phyloP scores from a whole-genome alignment of 2,888 invertebrate species.

The Mechanitis messenoides region DNA sequence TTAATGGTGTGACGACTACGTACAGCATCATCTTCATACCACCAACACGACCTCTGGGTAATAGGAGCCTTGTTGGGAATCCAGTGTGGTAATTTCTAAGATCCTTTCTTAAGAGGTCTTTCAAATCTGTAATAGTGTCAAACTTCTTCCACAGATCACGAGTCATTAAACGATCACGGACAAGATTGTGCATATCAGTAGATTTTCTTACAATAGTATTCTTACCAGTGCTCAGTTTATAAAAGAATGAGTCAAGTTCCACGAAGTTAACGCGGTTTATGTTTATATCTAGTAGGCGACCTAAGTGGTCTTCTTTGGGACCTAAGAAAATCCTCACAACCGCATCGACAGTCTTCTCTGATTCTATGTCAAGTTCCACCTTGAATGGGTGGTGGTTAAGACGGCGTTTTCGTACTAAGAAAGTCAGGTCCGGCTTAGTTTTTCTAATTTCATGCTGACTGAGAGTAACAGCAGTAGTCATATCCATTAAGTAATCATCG shows the following conservation, averaged over 20 bases:
- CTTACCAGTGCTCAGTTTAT: slow-evolving; percentile 77
- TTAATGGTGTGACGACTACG: slow-evolving; percentile 77
- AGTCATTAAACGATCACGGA: slow-evolving; percentile 80
- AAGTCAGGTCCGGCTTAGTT: slow-evolving; percentile 62
- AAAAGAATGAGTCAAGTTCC: slow-evolving; percentile 78
- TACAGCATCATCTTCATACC: slow-evolving; percentile 81
- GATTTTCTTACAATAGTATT: slow-evolving; percentile 80
- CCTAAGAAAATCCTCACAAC: slow-evolving; percentile 82
- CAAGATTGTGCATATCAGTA: slow-evolving; percentile 79
- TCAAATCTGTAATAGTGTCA: slow-evolving; percentile 64
- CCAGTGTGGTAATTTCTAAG: slow-evolving; percentile 74
- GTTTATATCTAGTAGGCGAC: slow-evolving; percentile 74
- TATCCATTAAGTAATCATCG: slow-evolving; percentile 80
- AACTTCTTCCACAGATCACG: slow-evolving; percentile 80
- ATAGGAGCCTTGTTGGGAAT: slow-evolving; percentile 81
- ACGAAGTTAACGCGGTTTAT: slow-evolving; percentile 78
- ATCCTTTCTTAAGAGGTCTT: slow-evolving; percentile 50
- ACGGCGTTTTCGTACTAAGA: slow-evolving; percentile 77
- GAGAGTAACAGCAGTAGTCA: slow-evolving; percentile 76
- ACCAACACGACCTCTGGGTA: slow-evolving; percentile 81
- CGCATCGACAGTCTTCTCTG: slow-evolving; percentile 75
- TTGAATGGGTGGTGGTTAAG: slow-evolving; percentile 80
- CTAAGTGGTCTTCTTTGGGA: slow-evolving; percentile 79
- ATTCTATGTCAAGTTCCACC: slow-evolving; percentile 71
- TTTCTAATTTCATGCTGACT: slow-evolving; percentile 65